Base-by-base conservation (phyloP, 2,113 vertebrate species). In the Hylia prasina region DNA sequence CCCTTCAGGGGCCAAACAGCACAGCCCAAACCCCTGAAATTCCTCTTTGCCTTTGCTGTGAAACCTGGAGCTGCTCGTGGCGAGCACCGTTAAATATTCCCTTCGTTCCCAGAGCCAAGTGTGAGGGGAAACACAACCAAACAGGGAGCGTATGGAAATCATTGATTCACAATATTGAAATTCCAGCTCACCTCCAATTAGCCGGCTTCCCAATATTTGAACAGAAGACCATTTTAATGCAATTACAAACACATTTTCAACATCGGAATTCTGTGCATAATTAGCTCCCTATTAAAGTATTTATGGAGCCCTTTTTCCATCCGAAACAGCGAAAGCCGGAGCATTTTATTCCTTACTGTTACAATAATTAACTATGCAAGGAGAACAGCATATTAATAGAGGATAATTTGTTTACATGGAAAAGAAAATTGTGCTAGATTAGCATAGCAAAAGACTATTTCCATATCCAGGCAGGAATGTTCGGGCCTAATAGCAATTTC, bases 191-290 rank as follows among this genome's bases (percentile, higher is more conserved):
- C 98, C 98, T 97, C 98, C 97, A 98, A 98, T 98, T 98, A 98
- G 96, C 96, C 94, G 61, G 66, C 96, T 97, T 96, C 98, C 97
- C 98, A 98, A 98, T 98, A 98, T 98, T 98, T 98, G 98, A 98
- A 98, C 98, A 98, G 98, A 98, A 98, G 97, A 98, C 97, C 98
- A 96, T 98, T 98, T 98, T 95, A 98, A 98, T 98, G 98, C 99
- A 99, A 98, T 99, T 98, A 97, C 98, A 98, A 98, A 98, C 98
- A 97, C 98, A 98, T 98, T 98, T 97, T 98, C 98, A 96, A 97
- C 98, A 98, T 98, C 94, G 97, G 98, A 97, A 96, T 98, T 98
- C 98, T 98, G 97, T 97, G 97, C 96, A 97, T 98, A 99, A 99
- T 98, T 98, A 98, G 98, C 98, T 98, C 95, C 97, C 98, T 98